Conservation (phyloP, 2,113 vertebrate species). For the Rhizomys pruinosus region DNA sequence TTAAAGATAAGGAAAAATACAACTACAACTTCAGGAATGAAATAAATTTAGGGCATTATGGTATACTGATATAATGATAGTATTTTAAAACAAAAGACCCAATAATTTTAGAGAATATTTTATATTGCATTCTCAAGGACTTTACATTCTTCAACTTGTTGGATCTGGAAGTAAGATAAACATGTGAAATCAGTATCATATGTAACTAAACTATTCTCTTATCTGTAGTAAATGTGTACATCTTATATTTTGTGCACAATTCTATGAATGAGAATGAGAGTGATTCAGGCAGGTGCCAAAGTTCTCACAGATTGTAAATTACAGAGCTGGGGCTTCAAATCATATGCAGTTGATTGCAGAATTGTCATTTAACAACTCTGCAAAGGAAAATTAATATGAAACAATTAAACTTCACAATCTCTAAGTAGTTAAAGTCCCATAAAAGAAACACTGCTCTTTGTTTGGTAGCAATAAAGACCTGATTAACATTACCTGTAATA, state of each 20-base stretch:
- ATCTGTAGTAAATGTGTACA: neutral
- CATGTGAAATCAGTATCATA: neutral
- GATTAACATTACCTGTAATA: neutral
- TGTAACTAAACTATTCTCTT: neutral
- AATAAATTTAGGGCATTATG: neutral
- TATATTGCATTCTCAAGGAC: neutral
- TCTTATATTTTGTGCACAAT: neutral
- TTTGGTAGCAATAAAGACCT: neutral
- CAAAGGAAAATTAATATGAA: neutral
- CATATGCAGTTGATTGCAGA: constrained; percentile 17
- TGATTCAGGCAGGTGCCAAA: neutral
- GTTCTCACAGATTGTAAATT: neutral
- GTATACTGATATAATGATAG: neutral
- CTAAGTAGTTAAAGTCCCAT: neutral
- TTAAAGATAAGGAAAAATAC: neutral
- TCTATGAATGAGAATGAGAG: neutral
- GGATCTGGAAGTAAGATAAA: neutral
- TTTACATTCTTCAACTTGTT: neutral
- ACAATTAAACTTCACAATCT: neutral
- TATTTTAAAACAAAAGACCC: too few relatives aligned
- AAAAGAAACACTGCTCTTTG: neutral
- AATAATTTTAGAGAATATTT: too few relatives aligned
- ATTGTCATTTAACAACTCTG: neutral
- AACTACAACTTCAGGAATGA: neutral
- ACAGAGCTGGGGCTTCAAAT: neutral